Percentiles rank a stretch among this genome's conserved stretches.
Evolutionary conservation across 2,113 vertebrate genomes (phyloP).

Genomic region (Phainopepla nitens): DNA sequence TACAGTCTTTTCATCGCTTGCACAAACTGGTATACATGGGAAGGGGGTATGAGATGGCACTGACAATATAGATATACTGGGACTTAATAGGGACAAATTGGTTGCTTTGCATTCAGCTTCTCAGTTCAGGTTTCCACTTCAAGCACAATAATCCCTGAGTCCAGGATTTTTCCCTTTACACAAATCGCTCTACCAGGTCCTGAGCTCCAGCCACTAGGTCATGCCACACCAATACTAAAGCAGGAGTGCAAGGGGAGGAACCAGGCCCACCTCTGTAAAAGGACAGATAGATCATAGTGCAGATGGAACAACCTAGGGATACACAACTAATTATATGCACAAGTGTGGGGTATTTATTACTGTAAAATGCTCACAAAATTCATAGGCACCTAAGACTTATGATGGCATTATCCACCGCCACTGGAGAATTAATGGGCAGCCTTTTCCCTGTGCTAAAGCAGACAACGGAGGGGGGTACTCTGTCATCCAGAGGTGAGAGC

Average conservation of each 20-base stretch:
- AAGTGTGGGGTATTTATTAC: constrained; percentile 54
- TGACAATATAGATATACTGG: neutral
- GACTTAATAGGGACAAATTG: neutral
- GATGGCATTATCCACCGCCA: constrained; percentile 31
- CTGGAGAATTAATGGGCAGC: constrained; percentile 53
- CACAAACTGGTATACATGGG: neutral
- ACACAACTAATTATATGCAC: constrained; percentile 48
- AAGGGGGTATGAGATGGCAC: neutral
- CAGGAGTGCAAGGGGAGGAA: neutral
- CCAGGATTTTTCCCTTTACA: neutral
- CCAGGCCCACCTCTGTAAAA: neutral
- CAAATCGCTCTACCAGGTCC: neutral
- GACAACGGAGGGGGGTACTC: constrained; percentile 53
- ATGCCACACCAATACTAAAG: neutral
- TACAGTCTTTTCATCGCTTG: neutral
- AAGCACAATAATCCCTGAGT: neutral
- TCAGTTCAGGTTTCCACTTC: neutral
- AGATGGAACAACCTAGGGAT: neutral
- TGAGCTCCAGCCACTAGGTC: neutral
- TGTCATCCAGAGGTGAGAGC: constrained; percentile 62
- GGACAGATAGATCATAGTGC: neutral
- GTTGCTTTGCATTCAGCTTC: neutral
- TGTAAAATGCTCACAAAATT: constrained; percentile 46
- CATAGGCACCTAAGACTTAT: constrained; percentile 52
- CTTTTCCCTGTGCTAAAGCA: constrained; percentile 30